These are phyloP conservation scores for Ptyas mucosa DNA, from an alignment of 2,113 vertebrate genomes.

Conservation along the genomic window DNA sequence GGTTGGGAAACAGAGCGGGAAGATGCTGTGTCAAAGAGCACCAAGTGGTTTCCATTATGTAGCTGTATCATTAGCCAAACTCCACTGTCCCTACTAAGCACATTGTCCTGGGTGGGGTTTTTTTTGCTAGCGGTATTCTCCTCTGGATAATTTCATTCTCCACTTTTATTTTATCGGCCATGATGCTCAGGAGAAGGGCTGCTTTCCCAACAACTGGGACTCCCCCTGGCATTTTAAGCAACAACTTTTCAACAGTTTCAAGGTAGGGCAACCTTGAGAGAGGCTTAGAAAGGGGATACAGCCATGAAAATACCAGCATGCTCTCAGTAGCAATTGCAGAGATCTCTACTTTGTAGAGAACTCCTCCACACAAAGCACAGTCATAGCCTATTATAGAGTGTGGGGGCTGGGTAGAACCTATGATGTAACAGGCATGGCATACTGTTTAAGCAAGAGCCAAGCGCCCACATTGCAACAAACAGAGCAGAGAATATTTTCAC, in stretches of 20 bases:
- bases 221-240: neutral
- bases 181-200: neutral
- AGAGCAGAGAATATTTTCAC: neutral
- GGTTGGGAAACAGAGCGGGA: neutral
- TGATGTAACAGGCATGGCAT: neutral
- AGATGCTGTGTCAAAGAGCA: neutral
- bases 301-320: neutral
- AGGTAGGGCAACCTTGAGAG: neutral
- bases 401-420: rapidly evolving
- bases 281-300: neutral
- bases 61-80: neutral
- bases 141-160: neutral
- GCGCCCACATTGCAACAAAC: neutral
- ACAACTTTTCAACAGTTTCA: neutral
- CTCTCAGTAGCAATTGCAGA: neutral
- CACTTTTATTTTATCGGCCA: neutral
- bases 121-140: neutral
- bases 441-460: neutral
- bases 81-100: too few relatives aligned
- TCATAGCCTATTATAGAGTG: slow-evolving; percentile 7
- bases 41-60: neutral
- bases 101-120: neutral
- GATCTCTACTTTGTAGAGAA: neutral
- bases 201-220: neutral
- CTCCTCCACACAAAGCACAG: slow-evolving; percentile 21